phyloP scores from a whole-genome alignment of 2,888 invertebrate genomes.

The Parthenolecanium corni region DNA sequence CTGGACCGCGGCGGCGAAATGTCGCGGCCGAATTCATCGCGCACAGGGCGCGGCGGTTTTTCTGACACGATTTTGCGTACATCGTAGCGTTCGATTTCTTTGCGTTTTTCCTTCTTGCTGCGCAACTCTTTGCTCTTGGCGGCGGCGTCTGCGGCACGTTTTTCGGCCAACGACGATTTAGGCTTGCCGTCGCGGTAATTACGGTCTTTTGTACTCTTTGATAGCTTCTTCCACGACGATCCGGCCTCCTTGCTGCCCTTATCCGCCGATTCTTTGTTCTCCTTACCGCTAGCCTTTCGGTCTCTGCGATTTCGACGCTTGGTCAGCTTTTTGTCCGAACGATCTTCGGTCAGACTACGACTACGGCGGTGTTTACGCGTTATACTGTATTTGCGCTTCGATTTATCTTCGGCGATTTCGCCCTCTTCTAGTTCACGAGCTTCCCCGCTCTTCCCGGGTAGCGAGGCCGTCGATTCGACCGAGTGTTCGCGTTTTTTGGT shows the following conservation, averaged over 20 bases:
- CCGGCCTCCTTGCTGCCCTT: conserved; percentile 45
- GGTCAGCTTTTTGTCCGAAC: conserved; percentile 30
- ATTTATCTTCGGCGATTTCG: conserved; percentile 28
- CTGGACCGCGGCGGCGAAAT: conserved; percentile 37
- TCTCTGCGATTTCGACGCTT: conserved; percentile 36
- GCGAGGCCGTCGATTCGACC: neutral
- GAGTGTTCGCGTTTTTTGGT: conserved; percentile 13
- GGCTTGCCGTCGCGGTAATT: conserved; percentile 59
- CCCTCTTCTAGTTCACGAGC: conserved; percentile 17
- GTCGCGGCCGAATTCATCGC: conserved; percentile 70
- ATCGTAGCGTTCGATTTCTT: conserved; percentile 71
- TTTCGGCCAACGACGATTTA: conserved; percentile 40
- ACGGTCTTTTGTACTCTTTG: conserved; percentile 61
- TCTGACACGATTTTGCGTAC: conserved; percentile 65
- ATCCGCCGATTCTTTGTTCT: conserved; percentile 41
- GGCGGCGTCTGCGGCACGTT: conserved; percentile 35
- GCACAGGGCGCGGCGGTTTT: conserved; percentile 47
- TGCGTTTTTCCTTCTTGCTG: conserved; percentile 50
- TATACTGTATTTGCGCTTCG: conserved; percentile 16
- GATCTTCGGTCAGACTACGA: conserved; percentile 1
- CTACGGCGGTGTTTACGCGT: neutral
- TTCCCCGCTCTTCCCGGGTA: no score
- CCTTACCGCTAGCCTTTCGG: conserved; percentile 19
- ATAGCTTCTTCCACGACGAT: conserved; percentile 64
- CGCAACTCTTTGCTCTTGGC: conserved; percentile 36